A percentile compares a stretch with the other conserved stretches of the same genome.
phyloP scores from a whole-genome alignment of 2,888 invertebrate species.

The Hypselothyrea guttata region DNA sequence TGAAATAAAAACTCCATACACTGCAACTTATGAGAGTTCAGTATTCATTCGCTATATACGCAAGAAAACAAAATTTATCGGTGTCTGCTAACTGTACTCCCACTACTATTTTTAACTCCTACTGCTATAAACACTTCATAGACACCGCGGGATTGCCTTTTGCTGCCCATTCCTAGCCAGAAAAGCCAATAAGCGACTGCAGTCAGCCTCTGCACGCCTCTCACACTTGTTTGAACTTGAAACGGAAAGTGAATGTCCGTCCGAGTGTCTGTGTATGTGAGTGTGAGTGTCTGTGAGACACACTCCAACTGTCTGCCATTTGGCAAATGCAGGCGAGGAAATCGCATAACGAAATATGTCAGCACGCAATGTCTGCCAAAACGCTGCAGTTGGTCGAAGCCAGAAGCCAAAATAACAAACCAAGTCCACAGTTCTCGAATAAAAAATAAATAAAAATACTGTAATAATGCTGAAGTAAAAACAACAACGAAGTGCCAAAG shows the following conservation, averaged over 20 bases:
- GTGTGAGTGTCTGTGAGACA: slow-evolving; percentile 70
- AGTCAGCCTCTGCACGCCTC: slow-evolving; percentile 25
- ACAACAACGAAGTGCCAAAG: slow-evolving; percentile 44
- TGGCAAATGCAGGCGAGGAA: slow-evolving; percentile 55
- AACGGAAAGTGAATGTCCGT: slow-evolving; percentile 76
- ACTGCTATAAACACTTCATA: too few species aligned
- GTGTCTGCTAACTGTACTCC: neutral
- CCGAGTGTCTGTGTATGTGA: too few species aligned
- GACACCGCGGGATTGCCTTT: slow-evolving; percentile 18
- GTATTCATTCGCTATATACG: slow-evolving; percentile 15
- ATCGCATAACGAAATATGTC: slow-evolving; percentile 53
- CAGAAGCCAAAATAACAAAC: slow-evolving; percentile 10
- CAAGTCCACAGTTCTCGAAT: too few species aligned
- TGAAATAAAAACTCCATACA: too few species aligned
- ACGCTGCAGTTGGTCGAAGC: slow-evolving; percentile 50
- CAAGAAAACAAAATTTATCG: slow-evolving; percentile 21
- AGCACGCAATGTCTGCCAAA: slow-evolving; percentile 69
- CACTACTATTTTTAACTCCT: too few species aligned
- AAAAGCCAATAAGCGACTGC: too few species aligned
- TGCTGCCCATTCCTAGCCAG: too few species aligned
- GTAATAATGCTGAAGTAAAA: slow-evolving; percentile 7
- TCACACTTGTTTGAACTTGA: slow-evolving; percentile 65
- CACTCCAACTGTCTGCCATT: slow-evolving; percentile 66
- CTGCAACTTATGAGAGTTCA: too few species aligned
- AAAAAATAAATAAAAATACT: neutral